Percentiles rank a stretch among this genome's conserved stretches.
Evolutionary conservation across 1,140 invertebrate genomes (phyloP).

Genomic region (Sitobion miscanthi): DNA sequence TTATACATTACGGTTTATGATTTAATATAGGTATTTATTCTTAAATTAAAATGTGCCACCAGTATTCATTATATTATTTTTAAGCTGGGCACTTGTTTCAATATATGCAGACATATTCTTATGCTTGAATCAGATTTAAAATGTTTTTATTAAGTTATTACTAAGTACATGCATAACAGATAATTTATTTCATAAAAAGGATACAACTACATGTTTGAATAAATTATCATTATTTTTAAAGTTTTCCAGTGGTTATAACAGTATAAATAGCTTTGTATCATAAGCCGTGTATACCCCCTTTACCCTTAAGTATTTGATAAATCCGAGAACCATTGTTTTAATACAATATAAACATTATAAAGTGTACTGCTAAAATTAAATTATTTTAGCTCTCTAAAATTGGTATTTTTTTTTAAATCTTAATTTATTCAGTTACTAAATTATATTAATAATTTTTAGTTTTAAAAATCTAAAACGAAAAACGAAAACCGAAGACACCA

Average conservation of each 20-base stretch:
- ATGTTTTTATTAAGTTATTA: neutral
- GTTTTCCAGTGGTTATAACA: slow-evolving; percentile 1
- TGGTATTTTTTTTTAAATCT: neutral
- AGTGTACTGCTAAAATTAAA: neutral
- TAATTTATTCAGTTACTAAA: neutral
- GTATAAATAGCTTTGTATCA: slow-evolving; percentile 15
- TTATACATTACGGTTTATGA: neutral
- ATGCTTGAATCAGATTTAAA: neutral
- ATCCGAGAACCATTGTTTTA: slow-evolving; percentile 6
- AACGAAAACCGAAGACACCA: neutral
- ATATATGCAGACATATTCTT: neutral
- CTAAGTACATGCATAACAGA: neutral
- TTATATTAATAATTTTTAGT: neutral
- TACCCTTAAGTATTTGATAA: neutral
- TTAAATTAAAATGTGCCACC: neutral
- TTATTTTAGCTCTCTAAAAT: neutral
- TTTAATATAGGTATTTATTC: neutral
- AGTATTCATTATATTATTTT: neutral
- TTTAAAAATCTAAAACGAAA: neutral
- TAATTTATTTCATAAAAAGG: slow-evolving; percentile 9
- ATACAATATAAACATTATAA: slow-evolving; percentile 1
- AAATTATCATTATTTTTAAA: slow-evolving; percentile 19
- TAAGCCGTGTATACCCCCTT: neutral
- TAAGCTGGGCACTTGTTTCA: neutral
- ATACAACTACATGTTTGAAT: neutral